These are phyloP conservation scores for Laupala kohalensis DNA, from an alignment of 1,140 invertebrate genomes.

Conservation along the genomic window DNA sequence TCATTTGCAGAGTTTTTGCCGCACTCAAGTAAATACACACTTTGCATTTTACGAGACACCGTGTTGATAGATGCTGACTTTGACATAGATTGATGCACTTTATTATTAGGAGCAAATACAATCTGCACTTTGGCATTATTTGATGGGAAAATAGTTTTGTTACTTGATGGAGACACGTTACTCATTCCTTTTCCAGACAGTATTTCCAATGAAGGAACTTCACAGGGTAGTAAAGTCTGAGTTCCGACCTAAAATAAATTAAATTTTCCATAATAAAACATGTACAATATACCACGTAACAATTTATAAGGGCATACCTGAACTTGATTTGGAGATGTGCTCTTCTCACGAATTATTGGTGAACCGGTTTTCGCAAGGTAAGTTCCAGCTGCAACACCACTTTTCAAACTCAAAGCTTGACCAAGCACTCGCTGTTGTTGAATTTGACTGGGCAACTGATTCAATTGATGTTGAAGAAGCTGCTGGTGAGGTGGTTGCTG, in stretches of 20 bases:
- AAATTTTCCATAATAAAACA: neutral
- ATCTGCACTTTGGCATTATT: neutral
- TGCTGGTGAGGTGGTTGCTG: neutral
- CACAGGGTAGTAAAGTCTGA: neutral
- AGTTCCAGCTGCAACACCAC: neutral
- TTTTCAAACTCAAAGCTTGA: neutral
- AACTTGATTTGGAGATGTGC: slow-evolving; percentile 13
- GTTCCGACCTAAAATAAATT: neutral
- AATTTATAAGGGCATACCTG: slow-evolving; percentile 5
- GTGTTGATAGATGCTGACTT: neutral
- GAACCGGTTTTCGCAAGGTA: neutral
- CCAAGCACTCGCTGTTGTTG: neutral
- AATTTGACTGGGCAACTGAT: neutral
- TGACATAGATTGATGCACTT: neutral
- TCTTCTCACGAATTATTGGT: slow-evolving; percentile 5
- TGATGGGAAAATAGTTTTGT: neutral
- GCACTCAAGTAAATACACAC: neutral
- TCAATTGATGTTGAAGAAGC: neutral
- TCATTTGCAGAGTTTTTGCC: neutral
- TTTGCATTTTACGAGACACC: neutral
- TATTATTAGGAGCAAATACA: neutral
- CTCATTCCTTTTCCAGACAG: neutral
- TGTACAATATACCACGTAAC: neutral
- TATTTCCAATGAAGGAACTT: neutral
- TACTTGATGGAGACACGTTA: neutral